Percentiles rank a stretch among this genome's conserved stretches.
These are phyloP conservation scores for Spilogale gracilis DNA, from an alignment of 2,113 vertebrate species.

Conservation along the genomic window DNA sequence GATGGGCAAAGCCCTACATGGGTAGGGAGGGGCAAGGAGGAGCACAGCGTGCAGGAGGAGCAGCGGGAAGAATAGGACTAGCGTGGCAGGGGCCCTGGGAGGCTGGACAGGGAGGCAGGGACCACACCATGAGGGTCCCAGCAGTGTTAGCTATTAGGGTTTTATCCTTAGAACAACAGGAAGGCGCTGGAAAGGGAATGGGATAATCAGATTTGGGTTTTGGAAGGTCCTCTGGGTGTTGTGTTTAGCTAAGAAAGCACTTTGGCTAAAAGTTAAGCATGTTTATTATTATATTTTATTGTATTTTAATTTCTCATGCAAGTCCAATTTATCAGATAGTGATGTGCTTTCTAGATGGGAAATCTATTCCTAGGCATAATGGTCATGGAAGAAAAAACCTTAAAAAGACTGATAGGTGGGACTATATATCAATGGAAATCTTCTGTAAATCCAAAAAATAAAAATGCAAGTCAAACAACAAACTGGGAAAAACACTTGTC, in stretches of 20 bases:
- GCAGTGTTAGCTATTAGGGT: neutral
- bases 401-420: neutral
- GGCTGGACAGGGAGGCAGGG: neutral
- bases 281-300: no score
- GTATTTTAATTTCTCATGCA: no score
- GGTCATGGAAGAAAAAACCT: neutral
- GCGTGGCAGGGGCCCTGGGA: neutral
- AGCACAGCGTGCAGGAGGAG: neutral
- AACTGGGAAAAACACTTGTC: neutral
- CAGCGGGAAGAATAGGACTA: neutral
- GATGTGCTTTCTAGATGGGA: neutral
- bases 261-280: no score
- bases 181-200: neutral
- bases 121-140: neutral
- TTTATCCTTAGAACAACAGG: neutral
- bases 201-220: neutral
- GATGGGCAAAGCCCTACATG: neutral
- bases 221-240: neutral
- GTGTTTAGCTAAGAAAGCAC: no score
- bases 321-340: neutral
- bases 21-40: neutral
- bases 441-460: constrained; percentile 3
- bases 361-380: neutral
- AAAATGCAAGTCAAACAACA: constrained; percentile 3
- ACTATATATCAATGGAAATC: neutral